Evolutionary conservation across 2,797 vertebrate genomes (phyloP).

Genomic region (Mormyrus proboscirostris): DNA sequence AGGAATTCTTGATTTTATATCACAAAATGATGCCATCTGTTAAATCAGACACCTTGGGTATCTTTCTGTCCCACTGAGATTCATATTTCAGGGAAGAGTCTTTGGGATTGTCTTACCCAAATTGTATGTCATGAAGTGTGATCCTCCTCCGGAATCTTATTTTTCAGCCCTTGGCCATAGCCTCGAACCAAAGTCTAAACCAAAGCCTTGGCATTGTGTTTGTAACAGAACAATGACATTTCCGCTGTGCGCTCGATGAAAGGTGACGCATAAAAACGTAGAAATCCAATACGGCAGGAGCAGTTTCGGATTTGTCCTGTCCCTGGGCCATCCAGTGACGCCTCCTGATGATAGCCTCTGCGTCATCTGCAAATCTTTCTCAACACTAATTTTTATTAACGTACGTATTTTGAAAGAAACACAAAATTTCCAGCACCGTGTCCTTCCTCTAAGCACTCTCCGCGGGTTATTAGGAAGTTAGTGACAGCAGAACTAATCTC

Average conservation of each 20-base stretch:
- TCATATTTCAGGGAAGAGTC: conserved; percentile 25
- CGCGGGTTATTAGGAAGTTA: neutral
- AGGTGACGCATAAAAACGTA: conserved; percentile 21
- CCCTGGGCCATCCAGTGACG: conserved; percentile 3
- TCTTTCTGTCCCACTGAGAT: neutral
- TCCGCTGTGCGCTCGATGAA: conserved; percentile 26
- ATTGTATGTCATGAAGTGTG: conserved; percentile 12
- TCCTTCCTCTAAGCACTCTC: neutral
- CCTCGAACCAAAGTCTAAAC: conserved; percentile 18
- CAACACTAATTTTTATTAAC: neutral
- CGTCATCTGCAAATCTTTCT: neutral
- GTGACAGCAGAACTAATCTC: conserved; percentile 17
- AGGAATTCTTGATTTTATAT: neutral
- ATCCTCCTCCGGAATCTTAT: conserved; percentile 17
- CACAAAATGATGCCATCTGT: conserved; percentile 8
- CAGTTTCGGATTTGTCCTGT: conserved; percentile 14
- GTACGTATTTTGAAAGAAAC: neutral
- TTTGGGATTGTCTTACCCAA: conserved; percentile 24
- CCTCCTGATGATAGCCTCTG: neutral
- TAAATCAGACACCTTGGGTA: conserved; percentile 5
- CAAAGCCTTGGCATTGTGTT: conserved; percentile 17
- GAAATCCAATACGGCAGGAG: conserved; percentile 25
- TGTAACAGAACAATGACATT: conserved; percentile 28
- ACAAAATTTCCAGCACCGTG: neutral
- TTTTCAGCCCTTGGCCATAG: conserved; percentile 21